These are phyloP conservation scores for Oxyura jamaicensis DNA, from an alignment of 2,113 vertebrate species.

Conservation along the genomic window DNA sequence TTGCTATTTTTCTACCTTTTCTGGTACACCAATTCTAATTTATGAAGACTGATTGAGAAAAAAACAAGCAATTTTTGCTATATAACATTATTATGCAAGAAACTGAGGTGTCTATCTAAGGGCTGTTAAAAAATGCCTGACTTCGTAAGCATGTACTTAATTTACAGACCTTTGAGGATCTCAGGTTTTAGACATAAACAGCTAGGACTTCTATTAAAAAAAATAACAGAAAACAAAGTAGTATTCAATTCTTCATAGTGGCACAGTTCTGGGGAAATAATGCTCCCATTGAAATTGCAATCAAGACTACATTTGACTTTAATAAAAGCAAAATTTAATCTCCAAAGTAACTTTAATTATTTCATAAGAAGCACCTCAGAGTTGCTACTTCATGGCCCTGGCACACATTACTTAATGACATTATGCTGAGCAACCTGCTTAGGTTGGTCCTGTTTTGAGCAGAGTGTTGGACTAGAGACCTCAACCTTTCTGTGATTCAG, in stretches of 20 bases:
- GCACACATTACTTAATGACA: background rate
- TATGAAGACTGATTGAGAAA: background rate
- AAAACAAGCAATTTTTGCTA: background rate
- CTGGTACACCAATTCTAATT: background rate
- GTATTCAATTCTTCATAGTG: background rate
- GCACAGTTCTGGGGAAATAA: background rate
- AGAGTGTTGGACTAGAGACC: background rate
- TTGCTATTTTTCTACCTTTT: background rate
- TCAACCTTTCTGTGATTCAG: background rate
- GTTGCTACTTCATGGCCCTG: background rate
- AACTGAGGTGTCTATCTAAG: background rate
- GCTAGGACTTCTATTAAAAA: background rate
- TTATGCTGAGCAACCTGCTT: background rate
- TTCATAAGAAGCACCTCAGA: background rate
- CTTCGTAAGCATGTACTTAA: background rate
- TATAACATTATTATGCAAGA: background rate
- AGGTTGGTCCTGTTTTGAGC: background rate
- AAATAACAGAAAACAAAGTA: background rate
- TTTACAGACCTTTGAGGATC: background rate
- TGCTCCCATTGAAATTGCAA: background rate
- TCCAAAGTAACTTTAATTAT: background rate
- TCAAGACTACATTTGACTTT: background rate
- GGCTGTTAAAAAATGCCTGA: background rate
- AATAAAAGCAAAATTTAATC: background rate
- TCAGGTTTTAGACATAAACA: background rate